A percentile compares a stretch with the other conserved stretches of the same genome.
Conservation (phyloP, 2,797 vertebrate species). For the Antrozous pallidus region DNA sequence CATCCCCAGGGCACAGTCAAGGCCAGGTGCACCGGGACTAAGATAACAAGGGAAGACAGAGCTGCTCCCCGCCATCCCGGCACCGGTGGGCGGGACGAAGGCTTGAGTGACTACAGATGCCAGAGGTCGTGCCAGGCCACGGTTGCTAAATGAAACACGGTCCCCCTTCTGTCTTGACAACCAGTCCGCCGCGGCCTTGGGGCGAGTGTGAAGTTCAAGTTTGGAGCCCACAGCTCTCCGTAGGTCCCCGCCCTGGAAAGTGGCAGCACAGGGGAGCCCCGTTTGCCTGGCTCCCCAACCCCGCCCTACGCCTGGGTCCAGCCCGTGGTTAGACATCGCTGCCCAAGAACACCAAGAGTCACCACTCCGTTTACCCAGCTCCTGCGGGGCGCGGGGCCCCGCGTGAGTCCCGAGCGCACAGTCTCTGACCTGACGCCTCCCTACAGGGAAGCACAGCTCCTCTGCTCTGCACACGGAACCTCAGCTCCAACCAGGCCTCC, state of each 20-base stretch:
- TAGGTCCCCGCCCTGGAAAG: background rate
- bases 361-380: background rate
- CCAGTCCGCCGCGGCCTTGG: background rate
- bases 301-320: background rate
- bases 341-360: background rate
- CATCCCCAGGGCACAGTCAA: background rate
- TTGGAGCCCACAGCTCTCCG: background rate
- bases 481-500: background rate
- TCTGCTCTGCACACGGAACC: background rate
- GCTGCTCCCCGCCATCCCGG: background rate
- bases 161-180: background rate
- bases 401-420: background rate
- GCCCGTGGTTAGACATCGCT: background rate
- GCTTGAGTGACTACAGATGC: background rate
- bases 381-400: background rate
- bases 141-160: background rate
- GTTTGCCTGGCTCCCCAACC: rapidly evolving
- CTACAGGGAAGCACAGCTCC: background rate
- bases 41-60: background rate
- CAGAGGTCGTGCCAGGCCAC: background rate
- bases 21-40: background rate
- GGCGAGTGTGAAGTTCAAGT: background rate
- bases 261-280: rapidly evolving
- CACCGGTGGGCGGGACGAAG: background rate
- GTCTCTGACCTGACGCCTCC: background rate